Percentiles rank a stretch among this genome's conserved stretches.
These are phyloP conservation scores for Papilio xuthus DNA, from an alignment of 1,140 invertebrate species.

Conservation along the genomic window DNA sequence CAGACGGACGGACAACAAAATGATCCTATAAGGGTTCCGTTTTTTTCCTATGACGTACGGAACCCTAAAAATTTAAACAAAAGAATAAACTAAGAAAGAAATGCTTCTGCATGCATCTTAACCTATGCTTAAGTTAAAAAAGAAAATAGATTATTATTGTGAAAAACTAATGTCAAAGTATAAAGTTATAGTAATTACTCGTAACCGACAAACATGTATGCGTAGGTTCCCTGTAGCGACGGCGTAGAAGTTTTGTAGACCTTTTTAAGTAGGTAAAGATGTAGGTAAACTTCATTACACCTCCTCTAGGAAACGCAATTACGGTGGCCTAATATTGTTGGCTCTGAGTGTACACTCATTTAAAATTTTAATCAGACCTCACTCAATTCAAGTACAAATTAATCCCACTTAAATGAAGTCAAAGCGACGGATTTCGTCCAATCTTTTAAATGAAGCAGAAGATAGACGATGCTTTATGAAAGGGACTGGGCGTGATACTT, in stretches of 20 bases:
- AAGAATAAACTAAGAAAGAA: too few relatives aligned
- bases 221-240: neutral
- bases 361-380: slow-evolving; percentile 9
- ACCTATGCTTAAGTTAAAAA: too few relatives aligned
- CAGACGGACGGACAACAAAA: too few relatives aligned
- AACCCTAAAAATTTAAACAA: too few relatives aligned
- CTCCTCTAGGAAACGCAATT: neutral
- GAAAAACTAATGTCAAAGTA: too few relatives aligned
- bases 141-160: too few relatives aligned
- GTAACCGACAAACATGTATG: neutral
- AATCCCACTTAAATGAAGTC: slow-evolving; percentile 26
- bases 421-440: slow-evolving; percentile 9
- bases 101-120: too few relatives aligned
- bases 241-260: neutral
- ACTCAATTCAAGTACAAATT: slow-evolving; percentile 27
- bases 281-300: neutral
- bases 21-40: too few relatives aligned
- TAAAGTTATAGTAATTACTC: too few relatives aligned
- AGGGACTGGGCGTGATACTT: slow-evolving; percentile 1
- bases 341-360: neutral
- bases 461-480: slow-evolving; percentile 15
- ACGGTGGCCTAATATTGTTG: neutral
- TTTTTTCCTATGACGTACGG: too few relatives aligned
- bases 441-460: slow-evolving; percentile 14
- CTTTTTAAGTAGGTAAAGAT: neutral